Evolutionary conservation across 2,113 vertebrate genomes (phyloP).

Genomic region (Camarhynchus parvulus): DNA sequence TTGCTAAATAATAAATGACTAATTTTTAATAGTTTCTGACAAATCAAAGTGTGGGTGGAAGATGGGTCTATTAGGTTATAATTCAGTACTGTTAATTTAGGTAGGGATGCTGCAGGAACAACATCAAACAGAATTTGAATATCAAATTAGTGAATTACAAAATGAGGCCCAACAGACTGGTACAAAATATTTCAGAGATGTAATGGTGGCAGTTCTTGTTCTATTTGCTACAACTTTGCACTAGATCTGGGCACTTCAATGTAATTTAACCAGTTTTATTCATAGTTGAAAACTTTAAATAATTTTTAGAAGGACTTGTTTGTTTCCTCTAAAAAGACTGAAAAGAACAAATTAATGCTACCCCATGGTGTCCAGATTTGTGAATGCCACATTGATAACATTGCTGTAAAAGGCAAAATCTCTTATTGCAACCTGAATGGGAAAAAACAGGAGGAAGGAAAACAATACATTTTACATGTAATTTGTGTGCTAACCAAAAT

Average conservation of each 20-base stretch:
- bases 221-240: not conserved
- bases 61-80: not conserved
- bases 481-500: not conserved
- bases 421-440: not conserved
- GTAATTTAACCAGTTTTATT: not conserved
- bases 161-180: not conserved
- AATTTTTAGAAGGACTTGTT: not conserved
- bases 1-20: constrained; percentile 17
- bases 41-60: not conserved
- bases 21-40: not conserved
- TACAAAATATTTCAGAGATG: not conserved
- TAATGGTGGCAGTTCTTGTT: not conserved
- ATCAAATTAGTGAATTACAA: not conserved
- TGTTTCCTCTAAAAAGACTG: not conserved
- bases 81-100: not conserved
- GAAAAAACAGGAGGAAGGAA: not conserved
- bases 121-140: not conserved
- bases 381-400: fast-evolving
- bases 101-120: not conserved
- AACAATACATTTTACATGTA: not conserved
- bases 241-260: not conserved
- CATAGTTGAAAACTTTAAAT: not conserved
- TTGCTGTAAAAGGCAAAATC: not conserved
- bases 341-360: not conserved
- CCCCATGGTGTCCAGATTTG: not conserved